phyloP scores from a whole-genome alignment of 2,797 vertebrate species.

The Rallus crepitans region DNA sequence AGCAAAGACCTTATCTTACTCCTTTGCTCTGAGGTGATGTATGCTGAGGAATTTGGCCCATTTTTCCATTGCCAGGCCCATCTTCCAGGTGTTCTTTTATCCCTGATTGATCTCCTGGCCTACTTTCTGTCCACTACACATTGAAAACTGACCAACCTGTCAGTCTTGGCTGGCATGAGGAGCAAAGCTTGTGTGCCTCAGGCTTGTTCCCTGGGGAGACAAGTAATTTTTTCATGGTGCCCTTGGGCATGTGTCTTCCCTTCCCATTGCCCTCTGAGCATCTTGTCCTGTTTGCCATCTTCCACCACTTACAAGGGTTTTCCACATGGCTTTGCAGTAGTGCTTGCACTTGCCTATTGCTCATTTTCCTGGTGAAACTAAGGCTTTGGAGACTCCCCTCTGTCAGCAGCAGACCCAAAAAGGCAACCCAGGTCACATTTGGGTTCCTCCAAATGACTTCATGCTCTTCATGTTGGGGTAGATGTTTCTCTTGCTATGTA shows the following conservation, averaged over 20 bases:
- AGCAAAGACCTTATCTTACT: slow-evolving; percentile 32
- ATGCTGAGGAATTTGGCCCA: slow-evolving; percentile 13
- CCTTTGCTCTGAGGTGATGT: slow-evolving; percentile 15
- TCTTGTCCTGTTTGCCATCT: background rate
- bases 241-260: background rate
- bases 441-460: background rate
- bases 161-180: background rate
- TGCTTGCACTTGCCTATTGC: background rate
- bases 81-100: slow-evolving; percentile 55
- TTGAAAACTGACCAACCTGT: slow-evolving; percentile 32
- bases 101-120: slow-evolving; percentile 15
- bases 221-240: background rate
- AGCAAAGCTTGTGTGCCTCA: slow-evolving; percentile 2
- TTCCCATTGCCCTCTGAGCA: background rate
- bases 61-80: background rate
- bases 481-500: background rate
- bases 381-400: background rate
- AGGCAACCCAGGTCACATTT: background rate
- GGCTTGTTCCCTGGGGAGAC: slow-evolving; percentile 10
- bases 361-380: background rate
- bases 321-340: background rate
- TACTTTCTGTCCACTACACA: background rate
- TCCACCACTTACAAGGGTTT: background rate
- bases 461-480: rapidly evolving
- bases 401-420: background rate